Evolutionary conservation across 2,888 invertebrate genomes (phyloP).

Genomic region (Pharmacophagus antenor): DNA sequence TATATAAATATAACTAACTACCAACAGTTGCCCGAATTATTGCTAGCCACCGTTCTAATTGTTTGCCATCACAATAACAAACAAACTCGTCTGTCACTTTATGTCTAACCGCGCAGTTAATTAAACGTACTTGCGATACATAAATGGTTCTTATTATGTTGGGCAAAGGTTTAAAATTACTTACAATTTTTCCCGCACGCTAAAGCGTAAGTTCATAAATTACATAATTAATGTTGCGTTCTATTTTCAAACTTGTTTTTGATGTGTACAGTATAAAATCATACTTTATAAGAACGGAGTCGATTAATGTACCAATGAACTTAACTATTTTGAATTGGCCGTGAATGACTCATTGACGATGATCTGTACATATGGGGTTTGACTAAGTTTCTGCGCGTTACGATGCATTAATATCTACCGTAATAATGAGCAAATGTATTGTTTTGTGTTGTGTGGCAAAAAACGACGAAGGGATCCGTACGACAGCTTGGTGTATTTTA

Average conservation of each 20-base stretch:
- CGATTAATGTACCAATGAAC: background rate
- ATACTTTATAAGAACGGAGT: background rate
- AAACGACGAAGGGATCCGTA: too few relatives aligned
- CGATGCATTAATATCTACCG: too few relatives aligned
- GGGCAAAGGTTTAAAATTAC: constrained; percentile 3
- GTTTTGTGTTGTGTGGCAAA: too few relatives aligned
- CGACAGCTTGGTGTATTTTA: too few relatives aligned
- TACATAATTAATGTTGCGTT: background rate
- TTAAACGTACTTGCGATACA: background rate
- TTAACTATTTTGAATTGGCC: background rate
- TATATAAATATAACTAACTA: background rate
- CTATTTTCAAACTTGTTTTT: background rate
- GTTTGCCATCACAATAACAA: constrained; percentile 21
- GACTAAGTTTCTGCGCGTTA: too few relatives aligned
- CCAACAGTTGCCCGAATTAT: constrained; percentile 20
- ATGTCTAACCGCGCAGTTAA: constrained; percentile 12
- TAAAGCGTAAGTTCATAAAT: background rate
- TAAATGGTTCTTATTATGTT: constrained; percentile 2
- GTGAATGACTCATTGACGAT: constrained; percentile 14
- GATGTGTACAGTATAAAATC: background rate
- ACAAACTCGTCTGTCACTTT: constrained; percentile 13
- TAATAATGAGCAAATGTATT: too few relatives aligned
- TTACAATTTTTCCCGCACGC: background rate
- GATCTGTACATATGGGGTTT: constrained; percentile 4
- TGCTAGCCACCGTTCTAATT: constrained; percentile 11